phyloP scores from a whole-genome alignment of 2,888 invertebrate species.

The Argyra leucocephala region DNA sequence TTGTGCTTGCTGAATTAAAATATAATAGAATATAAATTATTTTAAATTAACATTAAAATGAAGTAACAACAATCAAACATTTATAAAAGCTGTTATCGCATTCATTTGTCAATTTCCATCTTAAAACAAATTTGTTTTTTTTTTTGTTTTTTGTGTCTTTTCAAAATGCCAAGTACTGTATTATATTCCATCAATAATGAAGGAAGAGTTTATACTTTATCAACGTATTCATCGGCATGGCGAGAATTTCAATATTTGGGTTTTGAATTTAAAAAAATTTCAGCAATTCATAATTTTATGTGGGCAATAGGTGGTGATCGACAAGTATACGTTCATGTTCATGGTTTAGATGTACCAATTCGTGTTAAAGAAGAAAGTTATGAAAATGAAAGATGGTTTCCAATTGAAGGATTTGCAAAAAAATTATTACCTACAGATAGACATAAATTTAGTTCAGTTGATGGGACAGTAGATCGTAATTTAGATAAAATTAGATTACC shows the following conservation, averaged over 20 bases:
- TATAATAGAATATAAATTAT: too few relatives aligned
- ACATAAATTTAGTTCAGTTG: constrained; percentile 72
- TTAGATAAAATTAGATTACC: constrained; percentile 76
- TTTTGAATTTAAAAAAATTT: constrained; percentile 79
- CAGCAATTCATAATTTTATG: constrained; percentile 72
- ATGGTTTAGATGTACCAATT: constrained; percentile 81
- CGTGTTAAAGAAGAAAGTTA: constrained; percentile 81
- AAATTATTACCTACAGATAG: constrained; percentile 80
- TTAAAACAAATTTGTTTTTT: too few relatives aligned
- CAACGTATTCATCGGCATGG: constrained; percentile 74
- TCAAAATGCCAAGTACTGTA: constrained; percentile 59
- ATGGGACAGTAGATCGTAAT: constrained; percentile 68
- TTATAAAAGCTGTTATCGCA: too few relatives aligned
- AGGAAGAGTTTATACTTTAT: constrained; percentile 75
- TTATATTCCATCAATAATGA: constrained; percentile 79
- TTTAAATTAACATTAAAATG: too few relatives aligned
- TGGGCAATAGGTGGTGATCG: constrained; percentile 92
- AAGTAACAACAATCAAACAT: too few relatives aligned
- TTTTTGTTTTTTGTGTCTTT: too few relatives aligned
- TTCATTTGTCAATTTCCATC: too few relatives aligned
- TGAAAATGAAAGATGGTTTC: constrained; percentile 90
- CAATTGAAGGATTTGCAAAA: constrained; percentile 76
- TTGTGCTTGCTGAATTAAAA: not conserved
- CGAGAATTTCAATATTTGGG: constrained; percentile 76
- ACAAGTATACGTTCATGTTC: constrained; percentile 85